A percentile compares a stretch with the other conserved stretches of the same genome.
These are phyloP conservation scores for Chymomyza costata DNA, from an alignment of 1,140 invertebrate species.

Conservation along the genomic window DNA sequence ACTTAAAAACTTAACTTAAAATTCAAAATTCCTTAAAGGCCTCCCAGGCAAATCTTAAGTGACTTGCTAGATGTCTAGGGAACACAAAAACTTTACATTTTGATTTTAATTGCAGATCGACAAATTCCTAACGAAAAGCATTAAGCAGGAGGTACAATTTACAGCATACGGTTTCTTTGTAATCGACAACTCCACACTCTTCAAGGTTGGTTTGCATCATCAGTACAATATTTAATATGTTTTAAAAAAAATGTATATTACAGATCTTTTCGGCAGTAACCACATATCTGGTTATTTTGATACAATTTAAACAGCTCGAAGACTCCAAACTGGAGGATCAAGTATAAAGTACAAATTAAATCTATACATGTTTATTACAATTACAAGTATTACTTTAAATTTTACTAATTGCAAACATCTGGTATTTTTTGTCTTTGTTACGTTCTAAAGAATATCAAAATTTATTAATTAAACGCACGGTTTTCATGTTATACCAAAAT, in stretches of 20 bases:
- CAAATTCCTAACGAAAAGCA: conserved; percentile 72
- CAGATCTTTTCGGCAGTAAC: conserved; percentile 74
- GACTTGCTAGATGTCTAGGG: too few relatives aligned
- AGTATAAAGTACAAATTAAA: conserved; percentile 17
- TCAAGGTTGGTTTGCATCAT: conserved; percentile 49
- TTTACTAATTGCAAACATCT: conserved; percentile 46
- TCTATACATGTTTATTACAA: conserved; percentile 38
- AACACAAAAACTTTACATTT: too few relatives aligned
- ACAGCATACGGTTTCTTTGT: conserved; percentile 73
- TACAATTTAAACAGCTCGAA: conserved; percentile 71
- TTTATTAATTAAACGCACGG: conserved; percentile 20
- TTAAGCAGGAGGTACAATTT: conserved; percentile 71
- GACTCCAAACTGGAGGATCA: conserved; percentile 61
- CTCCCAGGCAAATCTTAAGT: too few relatives aligned
- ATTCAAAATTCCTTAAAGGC: too few relatives aligned
- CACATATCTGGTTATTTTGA: conserved; percentile 69
- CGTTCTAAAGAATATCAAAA: conserved; percentile 6
- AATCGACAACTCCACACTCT: conserved; percentile 69
- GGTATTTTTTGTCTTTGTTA: conserved; percentile 14
- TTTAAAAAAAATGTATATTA: not conserved
- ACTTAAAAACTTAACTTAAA: too few relatives aligned
- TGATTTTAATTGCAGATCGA: conserved; percentile 49
- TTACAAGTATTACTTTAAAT: conserved; percentile 61
- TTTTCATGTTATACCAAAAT: conserved; percentile 18
- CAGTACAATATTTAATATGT: not conserved